phyloP scores from a whole-genome alignment of 2,888 invertebrate genomes.

The Caenorhabditis becei region DNA sequence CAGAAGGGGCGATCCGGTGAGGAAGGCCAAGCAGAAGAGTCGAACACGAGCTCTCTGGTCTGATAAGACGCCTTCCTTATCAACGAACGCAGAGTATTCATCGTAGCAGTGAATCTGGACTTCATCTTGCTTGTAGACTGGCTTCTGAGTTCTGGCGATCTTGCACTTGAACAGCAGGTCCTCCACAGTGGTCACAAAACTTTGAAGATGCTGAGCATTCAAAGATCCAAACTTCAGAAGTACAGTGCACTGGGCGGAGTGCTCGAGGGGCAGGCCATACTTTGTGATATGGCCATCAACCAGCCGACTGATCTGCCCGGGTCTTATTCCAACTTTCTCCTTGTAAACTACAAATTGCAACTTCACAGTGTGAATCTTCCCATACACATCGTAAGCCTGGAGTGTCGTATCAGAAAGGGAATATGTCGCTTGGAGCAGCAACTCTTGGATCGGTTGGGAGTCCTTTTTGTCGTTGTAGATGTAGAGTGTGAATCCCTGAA shows the following conservation, averaged over 20 bases:
- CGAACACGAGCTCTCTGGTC: slow-evolving; percentile 95
- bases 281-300: slow-evolving; percentile 88
- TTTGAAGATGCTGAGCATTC: slow-evolving; percentile 91
- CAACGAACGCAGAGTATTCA: slow-evolving; percentile 83
- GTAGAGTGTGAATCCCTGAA: slow-evolving; percentile 89
- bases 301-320: slow-evolving; percentile 82
- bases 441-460: slow-evolving; percentile 73
- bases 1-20: slow-evolving; percentile 96
- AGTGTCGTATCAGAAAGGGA: slow-evolving; percentile 82
- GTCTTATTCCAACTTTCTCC: slow-evolving; percentile 95
- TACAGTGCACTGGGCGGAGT: slow-evolving; percentile 96
- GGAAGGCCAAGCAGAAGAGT: slow-evolving; percentile 94
- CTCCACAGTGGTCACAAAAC: slow-evolving; percentile 93
- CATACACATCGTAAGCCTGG: slow-evolving; percentile 98
- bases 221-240: slow-evolving; percentile 95
- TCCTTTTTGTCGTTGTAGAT: slow-evolving; percentile 69
- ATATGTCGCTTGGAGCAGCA: slow-evolving; percentile 83
- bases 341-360: slow-evolving; percentile 98
- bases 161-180: slow-evolving; percentile 92
- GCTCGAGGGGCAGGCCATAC: slow-evolving; percentile 93
- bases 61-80: slow-evolving; percentile 87
- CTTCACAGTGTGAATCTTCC: slow-evolving; percentile 98
- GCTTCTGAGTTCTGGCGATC: slow-evolving; percentile 85
- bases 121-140: slow-evolving; percentile 91
- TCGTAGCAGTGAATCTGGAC: slow-evolving; percentile 85